phyloP scores from a whole-genome alignment of 92 coral and sea anemone genomes.

The Plumapathes pennacea region DNA sequence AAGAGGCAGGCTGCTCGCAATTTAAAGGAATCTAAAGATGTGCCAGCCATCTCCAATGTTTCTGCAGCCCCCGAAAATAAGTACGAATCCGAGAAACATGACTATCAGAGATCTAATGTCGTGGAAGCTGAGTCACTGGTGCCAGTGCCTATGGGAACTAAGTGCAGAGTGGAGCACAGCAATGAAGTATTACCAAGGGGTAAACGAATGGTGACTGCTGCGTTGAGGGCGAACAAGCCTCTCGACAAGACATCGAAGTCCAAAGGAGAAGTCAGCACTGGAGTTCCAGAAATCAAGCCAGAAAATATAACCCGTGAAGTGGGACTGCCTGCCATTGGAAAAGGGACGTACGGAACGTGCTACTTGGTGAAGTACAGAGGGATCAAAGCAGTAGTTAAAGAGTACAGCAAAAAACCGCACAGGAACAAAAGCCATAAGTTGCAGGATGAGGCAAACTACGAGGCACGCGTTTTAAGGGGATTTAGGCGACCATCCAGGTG shows the following conservation, averaged over 20 bases:
- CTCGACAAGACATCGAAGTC: neutral
- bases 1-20: neutral
- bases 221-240: conserved; percentile 1
- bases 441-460: conserved; percentile 10
- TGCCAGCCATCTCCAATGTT: neutral
- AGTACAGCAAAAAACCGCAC: conserved; percentile 13
- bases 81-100: no score
- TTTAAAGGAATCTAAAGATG: no score
- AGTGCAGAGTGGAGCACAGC: conserved; percentile 11
- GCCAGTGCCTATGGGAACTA: neutral
- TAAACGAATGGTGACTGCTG: conserved; percentile 23
- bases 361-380: conserved; percentile 30
- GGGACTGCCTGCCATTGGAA: conserved; percentile 21
- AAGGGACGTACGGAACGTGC: conserved; percentile 42
- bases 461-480: conserved; percentile 4
- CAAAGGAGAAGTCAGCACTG: neutral
- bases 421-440: neutral
- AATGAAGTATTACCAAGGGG: conserved; percentile 12
- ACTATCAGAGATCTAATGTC: no score
- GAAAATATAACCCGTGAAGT: conserved; percentile 13
- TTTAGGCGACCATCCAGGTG: conserved; percentile 48
- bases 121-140: no score
- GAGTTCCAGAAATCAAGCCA: conserved; percentile 1
- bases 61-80: neutral
- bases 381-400: conserved; percentile 37